Evolutionary conservation across 2,888 invertebrate genomes (phyloP).

Genomic region (Euphydryas editha): DNA sequence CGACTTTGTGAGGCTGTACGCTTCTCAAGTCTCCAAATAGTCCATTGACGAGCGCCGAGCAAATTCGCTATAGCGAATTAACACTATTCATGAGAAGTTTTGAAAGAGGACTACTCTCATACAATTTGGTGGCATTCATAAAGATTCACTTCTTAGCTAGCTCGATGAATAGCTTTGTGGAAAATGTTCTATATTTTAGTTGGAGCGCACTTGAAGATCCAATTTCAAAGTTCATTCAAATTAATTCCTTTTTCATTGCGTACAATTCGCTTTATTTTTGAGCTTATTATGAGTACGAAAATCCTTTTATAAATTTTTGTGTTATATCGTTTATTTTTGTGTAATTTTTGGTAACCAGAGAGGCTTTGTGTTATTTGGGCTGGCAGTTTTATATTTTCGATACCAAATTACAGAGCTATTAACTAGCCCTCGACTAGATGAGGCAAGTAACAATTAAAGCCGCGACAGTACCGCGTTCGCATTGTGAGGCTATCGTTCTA

Average conservation of each 20-base stretch:
- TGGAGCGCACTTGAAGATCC: constrained; percentile 56
- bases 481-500: constrained; percentile 66
- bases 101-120: constrained; percentile 83
- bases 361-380: constrained; percentile 18
- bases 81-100: constrained; percentile 83
- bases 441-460: constrained; percentile 65
- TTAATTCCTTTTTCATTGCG: constrained; percentile 42
- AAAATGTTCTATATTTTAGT: constrained; percentile 71
- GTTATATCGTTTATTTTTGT: constrained; percentile 30
- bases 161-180: constrained; percentile 78
- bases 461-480: constrained; percentile 65
- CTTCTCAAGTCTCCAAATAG: constrained; percentile 79
- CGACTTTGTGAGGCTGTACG: constrained; percentile 70
- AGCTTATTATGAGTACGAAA: constrained; percentile 37
- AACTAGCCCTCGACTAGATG: constrained; percentile 63
- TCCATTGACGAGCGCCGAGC: constrained; percentile 80
- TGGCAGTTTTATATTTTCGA: constrained; percentile 29
- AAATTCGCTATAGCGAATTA: constrained; percentile 83
- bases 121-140: constrained; percentile 84
- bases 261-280: constrained; percentile 40
- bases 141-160: constrained; percentile 81
- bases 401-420: constrained; percentile 60
- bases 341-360: constrained; percentile 33
- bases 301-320: constrained; percentile 32
- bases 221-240: constrained; percentile 54